Percentiles rank a stretch among this genome's conserved stretches.
Evolutionary conservation across 2,113 vertebrate species (phyloP).

Genomic region (Xiphorhynchus elegans): DNA sequence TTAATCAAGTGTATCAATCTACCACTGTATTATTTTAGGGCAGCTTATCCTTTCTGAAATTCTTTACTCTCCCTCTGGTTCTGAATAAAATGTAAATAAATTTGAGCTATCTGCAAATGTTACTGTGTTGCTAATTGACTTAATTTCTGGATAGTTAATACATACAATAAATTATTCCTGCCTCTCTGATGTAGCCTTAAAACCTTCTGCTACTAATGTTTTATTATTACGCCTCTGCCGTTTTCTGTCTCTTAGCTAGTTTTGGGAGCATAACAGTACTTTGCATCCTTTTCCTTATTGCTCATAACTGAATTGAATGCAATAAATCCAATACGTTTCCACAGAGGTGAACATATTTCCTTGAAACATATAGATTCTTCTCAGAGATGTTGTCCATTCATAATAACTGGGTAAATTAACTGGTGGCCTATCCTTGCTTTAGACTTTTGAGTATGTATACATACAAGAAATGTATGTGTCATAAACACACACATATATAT

Average conservation of each 20-base stretch:
- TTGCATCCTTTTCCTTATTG: not conserved
- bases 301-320: not conserved
- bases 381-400: not conserved
- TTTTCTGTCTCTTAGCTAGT: not conserved
- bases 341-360: not conserved
- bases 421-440: not conserved
- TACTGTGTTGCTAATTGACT: not conserved
- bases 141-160: not conserved
- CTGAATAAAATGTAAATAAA: slow-evolving; percentile 15
- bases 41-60: not conserved
- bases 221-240: not conserved
- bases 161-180: not conserved
- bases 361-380: not conserved
- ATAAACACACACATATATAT: not conserved
- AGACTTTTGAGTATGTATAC: not conserved
- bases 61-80: not conserved
- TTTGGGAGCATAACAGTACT: not conserved
- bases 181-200: not conserved
- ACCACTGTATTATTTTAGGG: not conserved
- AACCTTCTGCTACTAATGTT: not conserved
- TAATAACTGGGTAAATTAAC: not conserved
- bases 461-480: not conserved
- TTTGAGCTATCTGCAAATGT: not conserved
- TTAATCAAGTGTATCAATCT: not conserved
- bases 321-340: not conserved